phyloP scores from a whole-genome alignment of 2,797 vertebrate genomes.

The Pagetopsis macropterus region DNA sequence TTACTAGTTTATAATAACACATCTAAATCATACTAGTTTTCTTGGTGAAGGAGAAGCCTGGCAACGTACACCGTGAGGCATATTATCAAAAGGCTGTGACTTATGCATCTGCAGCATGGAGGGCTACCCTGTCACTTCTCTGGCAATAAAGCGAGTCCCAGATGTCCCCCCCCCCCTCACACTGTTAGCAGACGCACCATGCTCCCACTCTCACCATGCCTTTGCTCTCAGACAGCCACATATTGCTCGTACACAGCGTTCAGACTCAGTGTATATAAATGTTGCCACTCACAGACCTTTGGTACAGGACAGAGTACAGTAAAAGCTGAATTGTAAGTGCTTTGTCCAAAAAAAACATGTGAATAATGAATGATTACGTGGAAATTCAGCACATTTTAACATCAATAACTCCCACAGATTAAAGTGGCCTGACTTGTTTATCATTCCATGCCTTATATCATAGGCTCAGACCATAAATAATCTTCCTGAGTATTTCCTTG shows the following conservation, averaged over 20 bases:
- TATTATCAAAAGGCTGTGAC: slow-evolving; percentile 27
- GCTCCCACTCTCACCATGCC: slow-evolving; percentile 44
- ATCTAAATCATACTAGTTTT: background rate
- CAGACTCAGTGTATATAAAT: slow-evolving; percentile 6
- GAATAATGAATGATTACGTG: background rate
- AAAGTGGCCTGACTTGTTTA: background rate
- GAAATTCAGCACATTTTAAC: background rate
- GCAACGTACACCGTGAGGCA: slow-evolving; percentile 12
- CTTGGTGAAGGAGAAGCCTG: background rate
- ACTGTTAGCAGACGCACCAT: slow-evolving; percentile 46
- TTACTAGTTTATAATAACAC: background rate
- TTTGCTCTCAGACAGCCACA: slow-evolving; percentile 61
- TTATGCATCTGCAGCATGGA: slow-evolving; percentile 45
- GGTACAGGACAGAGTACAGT: background rate
- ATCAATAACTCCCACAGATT: background rate
- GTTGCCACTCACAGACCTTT: slow-evolving; percentile 4
- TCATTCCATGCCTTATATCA: background rate
- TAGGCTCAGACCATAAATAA: background rate
- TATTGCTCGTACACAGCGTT: slow-evolving; percentile 29
- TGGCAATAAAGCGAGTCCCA: slow-evolving; percentile 62
- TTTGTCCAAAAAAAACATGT: background rate
- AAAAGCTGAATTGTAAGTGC: background rate
- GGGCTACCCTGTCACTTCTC: slow-evolving; percentile 55
- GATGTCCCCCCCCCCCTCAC: slow-evolving; percentile 49
- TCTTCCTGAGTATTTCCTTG: background rate